Evolutionary conservation across 2,113 vertebrate genomes (phyloP).

Genomic region (Cisticola juncidis): DNA sequence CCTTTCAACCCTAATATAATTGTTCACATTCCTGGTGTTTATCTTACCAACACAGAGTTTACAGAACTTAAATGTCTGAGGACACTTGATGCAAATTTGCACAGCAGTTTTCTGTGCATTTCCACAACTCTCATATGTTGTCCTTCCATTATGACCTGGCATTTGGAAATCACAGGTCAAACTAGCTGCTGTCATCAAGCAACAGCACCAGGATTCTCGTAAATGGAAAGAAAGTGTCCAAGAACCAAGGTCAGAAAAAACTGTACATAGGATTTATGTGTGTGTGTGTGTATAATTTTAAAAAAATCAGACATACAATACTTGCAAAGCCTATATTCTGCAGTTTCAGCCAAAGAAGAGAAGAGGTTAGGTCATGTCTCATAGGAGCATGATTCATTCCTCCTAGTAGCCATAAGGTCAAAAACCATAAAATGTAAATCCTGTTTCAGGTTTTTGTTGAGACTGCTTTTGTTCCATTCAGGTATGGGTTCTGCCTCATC

Average conservation of each 20-base stretch:
- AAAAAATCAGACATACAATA: neutral
- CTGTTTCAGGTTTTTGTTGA: conserved; percentile 57
- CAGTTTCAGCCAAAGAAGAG: neutral
- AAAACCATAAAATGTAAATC: conserved; percentile 37
- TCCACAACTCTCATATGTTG: neutral
- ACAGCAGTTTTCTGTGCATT: neutral
- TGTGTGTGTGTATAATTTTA: rapidly evolving
- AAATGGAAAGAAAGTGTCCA: neutral
- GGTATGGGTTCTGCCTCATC: conserved; percentile 31
- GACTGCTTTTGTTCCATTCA: conserved; percentile 60
- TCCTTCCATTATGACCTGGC: neutral
- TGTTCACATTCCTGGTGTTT: neutral
- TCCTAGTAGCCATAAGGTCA: conserved; percentile 23
- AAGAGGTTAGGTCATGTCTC: neutral
- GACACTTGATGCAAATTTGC: neutral
- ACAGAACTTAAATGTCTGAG: neutral
- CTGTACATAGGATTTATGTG: too few relatives aligned
- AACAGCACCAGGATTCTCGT: neutral
- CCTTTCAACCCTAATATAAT: neutral
- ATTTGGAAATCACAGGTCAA: neutral
- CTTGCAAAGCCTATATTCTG: neutral
- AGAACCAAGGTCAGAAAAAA: neutral
- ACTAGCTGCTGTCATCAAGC: neutral
- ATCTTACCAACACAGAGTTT: neutral
- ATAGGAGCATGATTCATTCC: conserved; percentile 41